Conservation (phyloP, 2,888 invertebrate species). For the Leptura quadrifasciata region DNA sequence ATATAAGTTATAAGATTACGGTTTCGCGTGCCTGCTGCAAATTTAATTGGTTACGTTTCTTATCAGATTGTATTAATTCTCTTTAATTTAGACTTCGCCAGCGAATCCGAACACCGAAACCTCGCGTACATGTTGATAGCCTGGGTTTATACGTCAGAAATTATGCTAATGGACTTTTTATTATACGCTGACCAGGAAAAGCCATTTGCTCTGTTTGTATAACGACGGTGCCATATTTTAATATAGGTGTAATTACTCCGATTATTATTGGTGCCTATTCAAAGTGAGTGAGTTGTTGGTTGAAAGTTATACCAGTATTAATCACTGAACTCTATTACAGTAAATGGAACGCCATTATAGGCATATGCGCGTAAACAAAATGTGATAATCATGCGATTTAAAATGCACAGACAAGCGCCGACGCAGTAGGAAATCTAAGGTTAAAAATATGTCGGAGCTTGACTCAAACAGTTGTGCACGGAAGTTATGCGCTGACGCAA, state of each 20-base stretch:
- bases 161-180: constrained; percentile 49
- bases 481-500: too few species aligned
- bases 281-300: background rate
- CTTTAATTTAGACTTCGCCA: constrained; percentile 59
- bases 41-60: constrained; percentile 63
- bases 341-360: too few species aligned
- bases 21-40: constrained; percentile 63
- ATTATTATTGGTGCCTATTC: background rate
- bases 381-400: too few species aligned
- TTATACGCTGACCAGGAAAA: constrained; percentile 9
- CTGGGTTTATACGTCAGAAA: constrained; percentile 13
- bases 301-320: too few species aligned
- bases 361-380: too few species aligned
- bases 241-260: background rate
- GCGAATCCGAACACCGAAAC: constrained; percentile 33
- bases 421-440: too few species aligned
- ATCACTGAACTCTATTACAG: too few species aligned
- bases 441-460: too few species aligned
- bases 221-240: background rate
- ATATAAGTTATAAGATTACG: constrained; percentile 61
- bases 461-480: too few species aligned
- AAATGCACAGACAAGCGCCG: too few species aligned
- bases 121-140: constrained; percentile 15
- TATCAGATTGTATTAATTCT: constrained; percentile 66
- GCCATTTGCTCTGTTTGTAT: background rate